Conservation (phyloP, 2,113 vertebrate genomes). For the Tympanuchus pallidicinctus region DNA sequence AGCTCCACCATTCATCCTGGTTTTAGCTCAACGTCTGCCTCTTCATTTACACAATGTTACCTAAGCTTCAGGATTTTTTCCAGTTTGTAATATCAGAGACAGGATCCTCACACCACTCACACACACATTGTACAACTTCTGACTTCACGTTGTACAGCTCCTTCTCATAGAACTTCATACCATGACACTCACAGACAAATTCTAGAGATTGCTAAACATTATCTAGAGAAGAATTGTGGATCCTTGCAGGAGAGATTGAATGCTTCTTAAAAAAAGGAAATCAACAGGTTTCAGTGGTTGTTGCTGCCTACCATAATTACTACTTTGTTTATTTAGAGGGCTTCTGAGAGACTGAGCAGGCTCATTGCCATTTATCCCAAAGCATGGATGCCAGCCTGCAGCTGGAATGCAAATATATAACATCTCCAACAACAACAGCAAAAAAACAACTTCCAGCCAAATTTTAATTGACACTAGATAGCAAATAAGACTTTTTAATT, state of each 20-base stretch:
- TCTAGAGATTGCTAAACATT: neutral
- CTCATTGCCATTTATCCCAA: constrained; percentile 26
- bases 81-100: neutral
- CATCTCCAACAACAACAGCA: neutral
- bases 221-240: neutral
- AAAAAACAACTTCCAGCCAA: neutral
- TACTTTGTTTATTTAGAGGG: constrained; percentile 8
- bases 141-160: neutral
- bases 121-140: neutral
- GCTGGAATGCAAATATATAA: constrained; percentile 8
- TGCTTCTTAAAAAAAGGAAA: neutral
- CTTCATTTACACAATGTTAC: neutral
- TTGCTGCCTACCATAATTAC: neutral
- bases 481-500: neutral
- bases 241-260: neutral
- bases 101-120: neutral
- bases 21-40: neutral
- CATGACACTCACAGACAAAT: neutral
- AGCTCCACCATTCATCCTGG: neutral
- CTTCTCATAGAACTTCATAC: neutral
- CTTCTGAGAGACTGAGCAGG: constrained; percentile 27
- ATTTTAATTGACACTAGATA: constrained; percentile 29
- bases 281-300: neutral
- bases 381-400: neutral
- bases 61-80: neutral